Evolutionary conservation across 2,888 invertebrate genomes (phyloP).

Genomic region (Orthosia gracilis): DNA sequence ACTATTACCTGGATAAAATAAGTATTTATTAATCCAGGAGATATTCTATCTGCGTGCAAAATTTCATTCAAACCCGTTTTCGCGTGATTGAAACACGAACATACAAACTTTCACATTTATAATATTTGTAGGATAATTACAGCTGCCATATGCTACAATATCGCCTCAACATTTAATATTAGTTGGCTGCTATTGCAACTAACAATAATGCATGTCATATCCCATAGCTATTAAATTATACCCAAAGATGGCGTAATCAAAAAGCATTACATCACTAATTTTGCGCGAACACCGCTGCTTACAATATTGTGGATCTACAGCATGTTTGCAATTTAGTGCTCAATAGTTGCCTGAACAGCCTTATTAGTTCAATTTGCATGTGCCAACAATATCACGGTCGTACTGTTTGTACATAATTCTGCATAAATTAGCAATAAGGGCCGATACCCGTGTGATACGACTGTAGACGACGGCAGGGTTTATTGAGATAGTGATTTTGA

Average conservation of each 20-base stretch:
- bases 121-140: too few species aligned
- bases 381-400: conserved; percentile 66
- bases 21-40: too few species aligned
- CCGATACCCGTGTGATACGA: conserved; percentile 36
- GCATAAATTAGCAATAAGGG: conserved; percentile 67
- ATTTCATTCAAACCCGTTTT: too few species aligned
- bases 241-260: conserved; percentile 31
- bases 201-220: conserved; percentile 2
- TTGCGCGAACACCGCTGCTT: conserved; percentile 11
- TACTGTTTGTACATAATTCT: conserved; percentile 62
- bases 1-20: too few species aligned
- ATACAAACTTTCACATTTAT: too few species aligned
- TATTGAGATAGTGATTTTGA: conserved; percentile 9
- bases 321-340: conserved; percentile 59
- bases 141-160: too few species aligned
- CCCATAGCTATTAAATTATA: not conserved
- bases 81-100: too few species aligned
- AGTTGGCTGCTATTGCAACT: not conserved
- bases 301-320: conserved; percentile 48
- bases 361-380: conserved; percentile 74
- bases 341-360: conserved; percentile 60
- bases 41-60: too few species aligned
- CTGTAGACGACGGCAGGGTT: conserved; percentile 12
- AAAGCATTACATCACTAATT: conserved; percentile 35
- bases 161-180: too few species aligned